Conservation (phyloP, 1,140 invertebrate genomes). For the Xylocopa sonorina region DNA sequence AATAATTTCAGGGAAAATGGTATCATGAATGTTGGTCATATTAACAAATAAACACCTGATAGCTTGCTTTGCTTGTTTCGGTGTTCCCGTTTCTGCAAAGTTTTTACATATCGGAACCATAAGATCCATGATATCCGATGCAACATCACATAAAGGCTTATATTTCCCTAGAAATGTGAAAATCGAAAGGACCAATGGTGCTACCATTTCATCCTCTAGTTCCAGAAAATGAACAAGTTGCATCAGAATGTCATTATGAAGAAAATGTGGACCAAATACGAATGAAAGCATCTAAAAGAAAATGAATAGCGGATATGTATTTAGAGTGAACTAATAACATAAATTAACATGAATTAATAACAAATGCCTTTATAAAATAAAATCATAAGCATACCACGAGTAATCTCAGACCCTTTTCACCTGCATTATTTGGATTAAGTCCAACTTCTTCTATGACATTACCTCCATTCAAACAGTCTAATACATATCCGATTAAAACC, state of each 20-base stretch:
- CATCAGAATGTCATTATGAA: constrained; percentile 91
- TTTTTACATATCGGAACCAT: constrained; percentile 93
- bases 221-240: constrained; percentile 90
- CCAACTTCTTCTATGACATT: constrained; percentile 89
- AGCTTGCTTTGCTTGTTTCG: constrained; percentile 98
- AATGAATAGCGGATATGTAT: constrained; percentile 11
- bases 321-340: constrained; percentile 27
- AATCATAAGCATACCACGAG: constrained; percentile 83
- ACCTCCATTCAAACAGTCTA: constrained; percentile 86
- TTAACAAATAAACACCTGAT: constrained; percentile 95
- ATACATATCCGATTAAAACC: constrained; percentile 80
- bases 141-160: constrained; percentile 89
- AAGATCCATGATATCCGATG: constrained; percentile 86
- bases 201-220: constrained; percentile 91
- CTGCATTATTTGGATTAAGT: constrained; percentile 89
- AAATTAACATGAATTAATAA: no score
- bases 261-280: constrained; percentile 96
- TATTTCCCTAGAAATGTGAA: constrained; percentile 95
- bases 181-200: constrained; percentile 90
- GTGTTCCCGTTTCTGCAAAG: constrained; percentile 92
- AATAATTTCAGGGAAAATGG: constrained; percentile 93
- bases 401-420: constrained; percentile 91
- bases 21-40: constrained; percentile 89
- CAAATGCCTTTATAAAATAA: neutral
- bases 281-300: constrained; percentile 88